Percentiles rank a stretch among this genome's conserved stretches.
phyloP scores from a whole-genome alignment of 2,888 invertebrate genomes.

The Trileptium ribeirensis region DNA sequence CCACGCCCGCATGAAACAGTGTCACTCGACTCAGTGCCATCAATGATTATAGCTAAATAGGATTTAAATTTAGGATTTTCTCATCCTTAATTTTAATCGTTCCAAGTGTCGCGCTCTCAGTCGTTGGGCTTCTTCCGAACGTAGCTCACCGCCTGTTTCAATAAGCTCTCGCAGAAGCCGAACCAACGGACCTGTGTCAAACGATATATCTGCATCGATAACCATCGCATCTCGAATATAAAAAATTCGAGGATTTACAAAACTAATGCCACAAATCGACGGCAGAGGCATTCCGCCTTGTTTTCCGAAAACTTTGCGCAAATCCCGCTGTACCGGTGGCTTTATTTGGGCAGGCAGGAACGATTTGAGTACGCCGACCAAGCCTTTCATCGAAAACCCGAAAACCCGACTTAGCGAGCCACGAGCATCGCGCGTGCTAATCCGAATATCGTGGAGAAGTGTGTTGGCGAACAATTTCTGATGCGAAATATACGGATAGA shows the following conservation, averaged over 20 bases:
- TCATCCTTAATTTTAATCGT: too few relatives aligned
- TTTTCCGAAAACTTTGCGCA: constrained; percentile 7
- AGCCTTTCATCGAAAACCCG: constrained; percentile 10
- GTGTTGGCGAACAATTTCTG: constrained; percentile 5
- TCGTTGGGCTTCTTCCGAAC: too few relatives aligned
- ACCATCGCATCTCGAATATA: constrained; percentile 12
- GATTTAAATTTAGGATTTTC: too few relatives aligned
- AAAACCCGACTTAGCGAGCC: constrained; percentile 8
- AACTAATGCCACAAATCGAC: constrained; percentile 4
- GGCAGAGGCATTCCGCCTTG: constrained; percentile 6
- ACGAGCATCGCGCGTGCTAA: not conserved
- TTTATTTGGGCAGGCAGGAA: constrained; percentile 16
- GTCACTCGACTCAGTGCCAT: too few relatives aligned
- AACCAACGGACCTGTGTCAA: constrained; percentile 7
- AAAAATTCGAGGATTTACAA: not conserved
- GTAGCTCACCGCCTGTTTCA: not conserved
- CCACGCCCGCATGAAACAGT: too few relatives aligned
- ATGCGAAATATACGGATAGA: constrained; percentile 1
- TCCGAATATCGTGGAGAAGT: constrained; percentile 9
- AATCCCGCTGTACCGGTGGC: constrained; percentile 8
- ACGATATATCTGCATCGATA: not conserved
- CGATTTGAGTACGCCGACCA: constrained; percentile 1
- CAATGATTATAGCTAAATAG: too few relatives aligned
- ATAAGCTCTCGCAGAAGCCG: not conserved
- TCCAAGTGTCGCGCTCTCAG: too few relatives aligned